Conservation (phyloP, 2,113 vertebrate species). For the Thryonomys swinderianus region DNA sequence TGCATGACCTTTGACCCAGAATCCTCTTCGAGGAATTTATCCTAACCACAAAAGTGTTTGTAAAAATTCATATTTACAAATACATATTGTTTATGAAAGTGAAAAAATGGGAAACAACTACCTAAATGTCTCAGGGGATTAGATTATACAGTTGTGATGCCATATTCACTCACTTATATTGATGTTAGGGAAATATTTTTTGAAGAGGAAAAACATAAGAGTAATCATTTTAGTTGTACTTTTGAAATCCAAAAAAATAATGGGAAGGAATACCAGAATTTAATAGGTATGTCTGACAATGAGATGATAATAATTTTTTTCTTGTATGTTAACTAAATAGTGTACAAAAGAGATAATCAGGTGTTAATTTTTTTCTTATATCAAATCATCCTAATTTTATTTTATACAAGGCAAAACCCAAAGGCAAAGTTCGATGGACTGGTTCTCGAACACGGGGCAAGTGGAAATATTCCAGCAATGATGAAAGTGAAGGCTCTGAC, state of each 20-base stretch:
- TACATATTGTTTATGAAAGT: slow-evolving; percentile 61
- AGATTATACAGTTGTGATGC: neutral
- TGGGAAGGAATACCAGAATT: slow-evolving; percentile 4
- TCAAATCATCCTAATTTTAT: slow-evolving; percentile 45
- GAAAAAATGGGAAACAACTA: slow-evolving; percentile 78
- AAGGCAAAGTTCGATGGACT: slow-evolving; percentile 92
- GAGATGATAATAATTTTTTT: slow-evolving; percentile 18
- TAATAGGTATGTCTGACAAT: neutral
- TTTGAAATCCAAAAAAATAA: neutral
- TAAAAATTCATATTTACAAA: slow-evolving; percentile 39
- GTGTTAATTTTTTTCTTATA: neutral
- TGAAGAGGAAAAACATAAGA: slow-evolving; percentile 26
- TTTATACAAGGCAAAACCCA: slow-evolving; percentile 83
- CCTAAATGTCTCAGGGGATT: slow-evolving; percentile 60
- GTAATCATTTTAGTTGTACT: slow-evolving; percentile 31
- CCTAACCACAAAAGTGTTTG: slow-evolving; percentile 64
- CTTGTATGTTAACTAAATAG: slow-evolving; percentile 45
- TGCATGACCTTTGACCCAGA: slow-evolving; percentile 78
- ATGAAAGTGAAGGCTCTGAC: slow-evolving; percentile 90
- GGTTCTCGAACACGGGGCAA: slow-evolving; percentile 91
- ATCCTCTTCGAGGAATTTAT: slow-evolving; percentile 80
- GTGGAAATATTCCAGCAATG: slow-evolving; percentile 92
- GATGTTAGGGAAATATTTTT: slow-evolving; percentile 13
- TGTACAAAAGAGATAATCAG: neutral
- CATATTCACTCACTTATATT: neutral